phyloP scores from a whole-genome alignment of 2,888 invertebrate genomes.

The Helleia helle region DNA sequence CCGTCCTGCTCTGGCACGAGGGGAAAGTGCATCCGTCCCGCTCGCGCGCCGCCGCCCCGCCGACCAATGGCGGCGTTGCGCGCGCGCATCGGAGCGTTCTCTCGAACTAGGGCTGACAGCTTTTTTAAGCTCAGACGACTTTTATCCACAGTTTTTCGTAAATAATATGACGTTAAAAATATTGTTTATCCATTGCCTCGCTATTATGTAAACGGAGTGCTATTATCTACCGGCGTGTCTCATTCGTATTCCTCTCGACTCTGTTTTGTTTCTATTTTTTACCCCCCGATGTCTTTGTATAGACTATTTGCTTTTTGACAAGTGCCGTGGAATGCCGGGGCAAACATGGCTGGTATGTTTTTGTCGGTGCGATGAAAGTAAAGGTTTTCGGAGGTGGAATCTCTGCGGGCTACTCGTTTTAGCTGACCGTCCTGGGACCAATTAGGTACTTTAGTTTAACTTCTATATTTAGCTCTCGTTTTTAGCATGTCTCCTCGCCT shows the following conservation, averaged over 20 bases:
- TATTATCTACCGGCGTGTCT: constrained; percentile 14
- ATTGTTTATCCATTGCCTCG: neutral
- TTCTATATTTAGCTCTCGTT: neutral
- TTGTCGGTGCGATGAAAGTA: constrained; percentile 25
- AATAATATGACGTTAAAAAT: constrained; percentile 7
- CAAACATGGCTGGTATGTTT: constrained; percentile 50
- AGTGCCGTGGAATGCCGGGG: constrained; percentile 54
- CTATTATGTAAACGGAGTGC: constrained; percentile 4
- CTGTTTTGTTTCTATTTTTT: constrained; percentile 60
- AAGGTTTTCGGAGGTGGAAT: constrained; percentile 21
- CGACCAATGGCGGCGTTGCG: constrained; percentile 52
- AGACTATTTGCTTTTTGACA: constrained; percentile 63
- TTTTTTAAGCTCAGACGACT: constrained; percentile 58
- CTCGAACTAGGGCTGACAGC: constrained; percentile 66
- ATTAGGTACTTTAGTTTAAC: neutral
- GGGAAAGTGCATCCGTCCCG: constrained; percentile 27
- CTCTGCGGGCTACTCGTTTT: constrained; percentile 22
- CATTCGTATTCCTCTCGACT: constrained; percentile 49
- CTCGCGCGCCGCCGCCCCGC: constrained; percentile 36
- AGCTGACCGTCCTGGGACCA: constrained; percentile 12
- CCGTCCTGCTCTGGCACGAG: constrained; percentile 35
- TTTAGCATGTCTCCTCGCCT: neutral
- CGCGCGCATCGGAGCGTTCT: constrained; percentile 62
- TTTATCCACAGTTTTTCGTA: constrained; percentile 27
- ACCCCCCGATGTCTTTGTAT: constrained; percentile 46